Conservation (phyloP, 2,888 invertebrate genomes). For the Polia nebulosa region DNA sequence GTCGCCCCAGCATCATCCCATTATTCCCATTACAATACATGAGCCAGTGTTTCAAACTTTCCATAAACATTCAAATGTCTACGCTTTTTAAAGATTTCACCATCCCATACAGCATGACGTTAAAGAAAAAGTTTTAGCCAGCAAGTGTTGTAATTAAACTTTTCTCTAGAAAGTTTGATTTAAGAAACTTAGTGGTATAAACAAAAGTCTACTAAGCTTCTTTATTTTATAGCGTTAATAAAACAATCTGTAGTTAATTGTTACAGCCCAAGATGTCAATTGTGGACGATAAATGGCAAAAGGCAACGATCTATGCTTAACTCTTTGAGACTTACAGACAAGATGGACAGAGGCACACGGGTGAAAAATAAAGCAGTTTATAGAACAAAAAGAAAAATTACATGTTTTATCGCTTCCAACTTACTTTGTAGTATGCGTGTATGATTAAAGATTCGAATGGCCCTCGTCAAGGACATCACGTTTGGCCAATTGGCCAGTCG, state of each 20-base stretch:
- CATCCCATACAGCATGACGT: background rate
- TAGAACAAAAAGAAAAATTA: slow-evolving; percentile 49
- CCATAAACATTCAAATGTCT: slow-evolving; percentile 31
- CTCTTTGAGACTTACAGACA: background rate
- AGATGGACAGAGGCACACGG: background rate
- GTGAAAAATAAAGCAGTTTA: slow-evolving; percentile 26
- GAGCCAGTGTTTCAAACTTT: slow-evolving; percentile 61
- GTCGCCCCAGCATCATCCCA: slow-evolving; percentile 80
- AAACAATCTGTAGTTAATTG: slow-evolving; percentile 6
- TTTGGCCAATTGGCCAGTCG: slow-evolving; percentile 75
- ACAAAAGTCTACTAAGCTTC: background rate
- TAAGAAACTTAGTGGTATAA: background rate
- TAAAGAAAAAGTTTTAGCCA: slow-evolving; percentile 8
- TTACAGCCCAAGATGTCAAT: background rate
- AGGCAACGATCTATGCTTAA: background rate
- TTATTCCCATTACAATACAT: slow-evolving; percentile 81
- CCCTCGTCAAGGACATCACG: slow-evolving; percentile 76
- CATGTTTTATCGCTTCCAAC: slow-evolving; percentile 57
- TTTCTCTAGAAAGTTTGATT: slow-evolving; percentile 23
- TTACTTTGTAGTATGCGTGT: slow-evolving; percentile 52
- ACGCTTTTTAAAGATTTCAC: slow-evolving; percentile 7
- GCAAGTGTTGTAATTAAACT: slow-evolving; percentile 23
- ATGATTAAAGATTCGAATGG: slow-evolving; percentile 68
- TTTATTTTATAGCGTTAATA: slow-evolving; percentile 21
- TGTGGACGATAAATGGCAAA: background rate